These are phyloP conservation scores for Cancer borealis DNA, from an alignment of 2,888 invertebrate genomes.

Conservation along the genomic window DNA sequence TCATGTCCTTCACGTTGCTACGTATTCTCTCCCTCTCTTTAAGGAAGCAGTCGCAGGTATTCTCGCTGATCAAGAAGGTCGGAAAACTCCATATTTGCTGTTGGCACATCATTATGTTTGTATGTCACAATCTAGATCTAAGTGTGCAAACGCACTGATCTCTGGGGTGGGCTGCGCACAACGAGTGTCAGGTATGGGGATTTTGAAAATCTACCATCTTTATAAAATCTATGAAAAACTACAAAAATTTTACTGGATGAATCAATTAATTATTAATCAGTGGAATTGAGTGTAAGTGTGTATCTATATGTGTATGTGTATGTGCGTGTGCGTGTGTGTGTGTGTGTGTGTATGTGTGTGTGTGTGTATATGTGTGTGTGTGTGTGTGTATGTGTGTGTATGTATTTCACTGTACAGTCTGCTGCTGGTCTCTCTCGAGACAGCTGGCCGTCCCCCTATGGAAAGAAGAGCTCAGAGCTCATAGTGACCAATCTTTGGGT, in stretches of 20 bases:
- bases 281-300: no score
- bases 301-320: no score
- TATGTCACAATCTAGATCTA: neutral
- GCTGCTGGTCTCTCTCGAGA: no score
- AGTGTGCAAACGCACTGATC: neutral
- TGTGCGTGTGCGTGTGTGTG: no score
- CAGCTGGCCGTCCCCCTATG: no score
- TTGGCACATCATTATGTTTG: conserved; percentile 46
- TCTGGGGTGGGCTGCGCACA: neutral
- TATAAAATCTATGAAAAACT: neutral
- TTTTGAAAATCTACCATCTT: neutral
- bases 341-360: no score
- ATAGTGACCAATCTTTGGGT: no score
- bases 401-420: no score
- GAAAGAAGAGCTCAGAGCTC: no score
- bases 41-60: neutral
- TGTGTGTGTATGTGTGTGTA: no score
- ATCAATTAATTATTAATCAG: neutral
- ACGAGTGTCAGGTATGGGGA: neutral
- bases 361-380: no score
- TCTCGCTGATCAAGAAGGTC: conserved; percentile 14
- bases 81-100: conserved; percentile 21
- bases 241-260: neutral
- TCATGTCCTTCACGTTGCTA: neutral
- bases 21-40: neutral